Percentiles rank a stretch among this genome's conserved stretches.
phyloP scores from a whole-genome alignment of 1,140 invertebrate genomes.

The Cephus cinctus region DNA sequence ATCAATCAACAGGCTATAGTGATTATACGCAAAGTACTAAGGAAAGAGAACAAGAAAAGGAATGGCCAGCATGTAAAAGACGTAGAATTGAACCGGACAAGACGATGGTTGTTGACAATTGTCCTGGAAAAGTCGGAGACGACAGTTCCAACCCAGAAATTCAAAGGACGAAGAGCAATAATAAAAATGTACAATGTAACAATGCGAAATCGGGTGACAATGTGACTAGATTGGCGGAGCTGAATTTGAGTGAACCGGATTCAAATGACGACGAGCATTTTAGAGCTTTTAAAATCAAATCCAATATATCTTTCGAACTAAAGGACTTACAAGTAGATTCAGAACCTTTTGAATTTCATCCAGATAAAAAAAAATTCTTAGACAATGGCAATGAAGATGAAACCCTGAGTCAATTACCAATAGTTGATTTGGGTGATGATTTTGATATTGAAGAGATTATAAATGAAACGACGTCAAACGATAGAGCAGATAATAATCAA shows the following conservation, averaged over 20 bases:
- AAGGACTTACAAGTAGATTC: neutral
- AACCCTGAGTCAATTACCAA: slow-evolving; percentile 41
- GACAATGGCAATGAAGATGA: slow-evolving; percentile 12
- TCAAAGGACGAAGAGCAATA: neutral
- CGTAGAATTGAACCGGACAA: slow-evolving; percentile 22
- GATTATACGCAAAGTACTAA: neutral
- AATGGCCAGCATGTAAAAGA: slow-evolving; percentile 23
- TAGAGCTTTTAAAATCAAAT: no score
- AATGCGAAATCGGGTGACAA: no score
- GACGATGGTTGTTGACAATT: no score
- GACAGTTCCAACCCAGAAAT: no score
- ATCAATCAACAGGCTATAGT: neutral
- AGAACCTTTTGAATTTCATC: neutral
- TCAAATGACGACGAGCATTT: slow-evolving; percentile 19
- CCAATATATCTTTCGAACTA: neutral
- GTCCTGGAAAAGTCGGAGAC: slow-evolving; percentile 12
- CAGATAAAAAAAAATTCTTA: neutral
- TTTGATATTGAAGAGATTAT: slow-evolving; percentile 30
- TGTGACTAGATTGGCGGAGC: no score
- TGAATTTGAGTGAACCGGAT: slow-evolving; percentile 39
- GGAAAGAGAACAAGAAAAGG: slow-evolving; percentile 1
- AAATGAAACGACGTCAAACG: neutral
- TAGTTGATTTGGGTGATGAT: slow-evolving; percentile 46
- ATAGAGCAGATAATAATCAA: neutral
- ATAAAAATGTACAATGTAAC: slow-evolving; percentile 1